phyloP scores from a whole-genome alignment of 2,113 vertebrate species.

The Pyxicephalus adspersus region DNA sequence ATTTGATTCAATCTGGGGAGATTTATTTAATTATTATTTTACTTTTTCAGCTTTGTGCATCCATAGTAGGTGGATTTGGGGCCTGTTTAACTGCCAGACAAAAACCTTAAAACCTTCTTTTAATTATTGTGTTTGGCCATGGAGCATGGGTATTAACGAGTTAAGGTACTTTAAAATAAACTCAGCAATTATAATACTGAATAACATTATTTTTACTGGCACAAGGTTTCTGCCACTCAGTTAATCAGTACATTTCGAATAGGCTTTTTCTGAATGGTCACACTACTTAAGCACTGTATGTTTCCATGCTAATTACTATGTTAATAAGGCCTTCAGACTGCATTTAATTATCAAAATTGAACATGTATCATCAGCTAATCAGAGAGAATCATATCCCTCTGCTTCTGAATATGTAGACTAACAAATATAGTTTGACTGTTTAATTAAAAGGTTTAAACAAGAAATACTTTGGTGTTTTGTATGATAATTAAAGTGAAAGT shows the following conservation, averaged over 20 bases:
- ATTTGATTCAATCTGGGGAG: no score
- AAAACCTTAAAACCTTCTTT: no score
- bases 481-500: slow-evolving; percentile 11
- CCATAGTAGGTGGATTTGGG: no score
- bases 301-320: slow-evolving; percentile 55
- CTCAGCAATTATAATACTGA: no score
- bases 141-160: no score
- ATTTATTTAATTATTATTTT: no score
- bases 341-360: slow-evolving; percentile 54
- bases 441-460: slow-evolving; percentile 48
- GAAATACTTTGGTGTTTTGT: slow-evolving; percentile 17
- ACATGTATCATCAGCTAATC: slow-evolving; percentile 47
- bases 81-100: no score
- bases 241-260: slow-evolving; percentile 37
- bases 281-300: slow-evolving; percentile 43
- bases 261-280: slow-evolving; percentile 39
- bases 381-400: slow-evolving; percentile 40
- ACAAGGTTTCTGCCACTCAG: background rate
- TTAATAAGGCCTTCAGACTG: slow-evolving; percentile 48
- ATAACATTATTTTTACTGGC: background rate
- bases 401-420: slow-evolving; percentile 42
- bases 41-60: no score
- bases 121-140: no score
- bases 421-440: slow-evolving; percentile 47
- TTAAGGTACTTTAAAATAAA: no score